These are phyloP conservation scores for Misgurnus mizolepis DNA, from an alignment of 2,113 vertebrate species.

Conservation along the genomic window DNA sequence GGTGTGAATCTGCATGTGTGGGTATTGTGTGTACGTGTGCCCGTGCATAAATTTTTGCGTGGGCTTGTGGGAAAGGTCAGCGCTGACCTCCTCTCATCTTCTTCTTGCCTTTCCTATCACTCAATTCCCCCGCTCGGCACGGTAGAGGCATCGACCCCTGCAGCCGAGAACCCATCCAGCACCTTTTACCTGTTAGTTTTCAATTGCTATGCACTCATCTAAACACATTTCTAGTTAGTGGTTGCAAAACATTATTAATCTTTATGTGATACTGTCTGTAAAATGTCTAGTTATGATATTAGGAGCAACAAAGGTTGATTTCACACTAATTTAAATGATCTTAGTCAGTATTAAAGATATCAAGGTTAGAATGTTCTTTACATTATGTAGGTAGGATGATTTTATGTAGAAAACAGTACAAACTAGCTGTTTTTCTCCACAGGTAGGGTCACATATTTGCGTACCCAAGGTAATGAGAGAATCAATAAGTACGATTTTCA, in stretches of 20 bases:
- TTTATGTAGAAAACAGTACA: no score
- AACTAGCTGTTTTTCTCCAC: no score
- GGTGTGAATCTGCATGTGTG: slow-evolving; percentile 37
- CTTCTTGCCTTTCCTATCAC: slow-evolving; percentile 49
- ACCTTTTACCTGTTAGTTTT: not conserved
- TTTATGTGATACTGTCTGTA: no score
- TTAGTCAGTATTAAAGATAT: no score
- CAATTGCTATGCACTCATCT: not conserved
- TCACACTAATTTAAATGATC: no score
- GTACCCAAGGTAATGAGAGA: not conserved
- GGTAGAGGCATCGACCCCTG: slow-evolving; percentile 28
- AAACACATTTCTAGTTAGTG: no score
- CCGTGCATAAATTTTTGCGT: slow-evolving; percentile 33
- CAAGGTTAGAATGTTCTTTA: no score
- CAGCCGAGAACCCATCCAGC: slow-evolving; percentile 4
- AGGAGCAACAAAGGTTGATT: no score
- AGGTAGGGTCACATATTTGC: not conserved
- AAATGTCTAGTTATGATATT: no score
- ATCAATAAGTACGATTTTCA: not conserved
- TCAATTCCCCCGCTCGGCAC: slow-evolving; percentile 39
- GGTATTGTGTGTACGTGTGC: slow-evolving; percentile 26
- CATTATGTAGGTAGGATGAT: no score
- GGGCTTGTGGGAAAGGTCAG: slow-evolving; percentile 53
- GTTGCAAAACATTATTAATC: no score
- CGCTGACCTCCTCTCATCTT: slow-evolving; percentile 52